Evolutionary conservation across 2,113 vertebrate species (phyloP).

Genomic region (Stegostoma tigrinum): DNA sequence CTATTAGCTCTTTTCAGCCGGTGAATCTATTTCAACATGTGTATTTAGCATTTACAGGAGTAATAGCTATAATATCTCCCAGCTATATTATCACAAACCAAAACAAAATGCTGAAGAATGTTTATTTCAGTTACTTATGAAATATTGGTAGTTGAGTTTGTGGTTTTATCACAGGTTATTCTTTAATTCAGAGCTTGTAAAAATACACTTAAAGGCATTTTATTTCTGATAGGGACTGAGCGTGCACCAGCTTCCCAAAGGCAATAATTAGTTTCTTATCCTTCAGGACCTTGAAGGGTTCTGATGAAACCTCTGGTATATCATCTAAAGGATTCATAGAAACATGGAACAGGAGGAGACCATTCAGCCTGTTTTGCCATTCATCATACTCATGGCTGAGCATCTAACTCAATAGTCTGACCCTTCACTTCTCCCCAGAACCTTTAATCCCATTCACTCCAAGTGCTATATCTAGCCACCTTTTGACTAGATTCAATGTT

Average conservation of each 20-base stretch:
- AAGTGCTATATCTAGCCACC: too few relatives aligned
- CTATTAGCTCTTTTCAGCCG: not conserved
- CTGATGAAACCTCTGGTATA: not conserved
- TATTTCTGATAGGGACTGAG: not conserved
- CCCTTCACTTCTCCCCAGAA: too few relatives aligned
- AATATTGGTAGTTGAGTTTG: not conserved
- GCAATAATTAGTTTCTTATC: not conserved
- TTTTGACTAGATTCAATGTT: too few relatives aligned
- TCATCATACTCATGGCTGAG: too few relatives aligned
- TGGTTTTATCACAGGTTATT: not conserved
- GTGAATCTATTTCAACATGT: not conserved
- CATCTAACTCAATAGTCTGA: too few relatives aligned
- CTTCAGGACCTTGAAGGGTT: not conserved
- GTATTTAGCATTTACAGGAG: not conserved
- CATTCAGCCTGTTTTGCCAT: too few relatives aligned
- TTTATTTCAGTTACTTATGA: not conserved
- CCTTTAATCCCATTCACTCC: too few relatives aligned
- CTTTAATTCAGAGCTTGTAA: not conserved
- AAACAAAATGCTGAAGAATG: not conserved
- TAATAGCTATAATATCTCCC: not conserved
- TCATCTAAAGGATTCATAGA: not conserved
- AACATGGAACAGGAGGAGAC: too few relatives aligned
- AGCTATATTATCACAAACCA: not conserved
- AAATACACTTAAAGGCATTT: not conserved
- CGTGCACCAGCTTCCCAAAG: not conserved